Evolutionary conservation across 2,797 vertebrate genomes (phyloP).

Genomic region (Darevskia nairensis): DNA sequence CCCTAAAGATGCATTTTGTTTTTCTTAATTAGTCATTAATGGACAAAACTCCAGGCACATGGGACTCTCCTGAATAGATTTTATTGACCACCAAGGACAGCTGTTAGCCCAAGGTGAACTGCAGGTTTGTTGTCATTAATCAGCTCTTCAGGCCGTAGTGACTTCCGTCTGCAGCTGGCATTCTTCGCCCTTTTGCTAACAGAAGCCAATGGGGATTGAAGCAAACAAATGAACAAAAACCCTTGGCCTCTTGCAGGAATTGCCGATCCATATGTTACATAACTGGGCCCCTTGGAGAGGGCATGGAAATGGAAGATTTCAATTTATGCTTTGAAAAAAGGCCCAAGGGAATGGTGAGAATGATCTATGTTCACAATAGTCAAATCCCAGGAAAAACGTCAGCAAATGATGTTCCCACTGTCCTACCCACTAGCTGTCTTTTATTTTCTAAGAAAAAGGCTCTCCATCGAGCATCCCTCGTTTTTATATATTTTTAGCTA

Average conservation of each 20-base stretch:
- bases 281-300: neutral
- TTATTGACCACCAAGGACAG: neutral
- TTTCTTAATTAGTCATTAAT: neutral
- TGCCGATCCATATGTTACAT: neutral
- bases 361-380: neutral
- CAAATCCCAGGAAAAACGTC: neutral
- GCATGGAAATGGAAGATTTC: neutral
- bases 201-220: neutral
- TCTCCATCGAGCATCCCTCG: neutral
- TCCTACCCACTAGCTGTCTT: neutral
- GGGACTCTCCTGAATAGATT: neutral
- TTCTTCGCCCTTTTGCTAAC: neutral
- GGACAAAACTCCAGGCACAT: neutral
- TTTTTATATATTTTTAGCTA: neutral
- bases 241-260: neutral
- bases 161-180: neutral
- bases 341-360: neutral
- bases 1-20: neutral
- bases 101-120: neutral
- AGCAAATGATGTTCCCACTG: neutral
- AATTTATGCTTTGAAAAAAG: neutral
- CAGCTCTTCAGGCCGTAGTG: rapidly evolving
- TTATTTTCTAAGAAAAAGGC: neutral
- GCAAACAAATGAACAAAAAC: neutral
- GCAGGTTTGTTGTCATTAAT: neutral